Base-by-base conservation (phyloP, 2,113 vertebrate genomes). In the Sander lucioperca region DNA sequence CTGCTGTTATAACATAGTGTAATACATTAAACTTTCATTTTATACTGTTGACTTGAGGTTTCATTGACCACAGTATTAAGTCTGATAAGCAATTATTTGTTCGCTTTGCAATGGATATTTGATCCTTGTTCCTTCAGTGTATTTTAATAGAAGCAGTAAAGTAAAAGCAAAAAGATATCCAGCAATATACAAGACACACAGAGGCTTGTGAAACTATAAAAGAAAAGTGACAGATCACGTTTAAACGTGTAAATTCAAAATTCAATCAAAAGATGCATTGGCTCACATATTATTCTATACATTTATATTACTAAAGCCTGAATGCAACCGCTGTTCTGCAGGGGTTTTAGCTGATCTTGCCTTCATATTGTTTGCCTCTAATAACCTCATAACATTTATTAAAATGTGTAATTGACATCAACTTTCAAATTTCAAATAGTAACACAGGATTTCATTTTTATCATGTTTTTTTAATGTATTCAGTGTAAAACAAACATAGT, bases 321-420 rank as follows among this genome's bases (percentile, higher is more conserved):
- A 73, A 45, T 27, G 16, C 25, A 43, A 39, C 14, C 1, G 3
- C 15, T 56, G n/a, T 51, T 80, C 25, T 30, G 11, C 33, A 64
- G 18, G 11, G 30, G 18, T 69, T 48, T 45, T 58, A 30, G 65
- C 50, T 84, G 23, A 61, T 71, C 45, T 72, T 83, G 87, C 88
- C 91, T 92, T 88, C 89, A 75, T 74, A 45, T 51, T 63, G 3
- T 67, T 84, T 83, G 33, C 48, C 45, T 83, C 39, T 11, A 23
- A 15, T 47, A 25, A 30, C 27, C 25, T 63, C 1, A 50, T 8
- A 15, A 1, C 1, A 51, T 64, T 67, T 25, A 63, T 69, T 51
- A 45, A 43, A 63, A 62, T 50, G 19, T 66, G 8, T 78, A 33
- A 65, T 3, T 62, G 14, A 39, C 1, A 47, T 84, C 3, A 12